Evolutionary conservation across 2,113 vertebrate species (phyloP), one percentile per base, ranked within the genome.

Genomic region (Parotia lawesii): DNA sequence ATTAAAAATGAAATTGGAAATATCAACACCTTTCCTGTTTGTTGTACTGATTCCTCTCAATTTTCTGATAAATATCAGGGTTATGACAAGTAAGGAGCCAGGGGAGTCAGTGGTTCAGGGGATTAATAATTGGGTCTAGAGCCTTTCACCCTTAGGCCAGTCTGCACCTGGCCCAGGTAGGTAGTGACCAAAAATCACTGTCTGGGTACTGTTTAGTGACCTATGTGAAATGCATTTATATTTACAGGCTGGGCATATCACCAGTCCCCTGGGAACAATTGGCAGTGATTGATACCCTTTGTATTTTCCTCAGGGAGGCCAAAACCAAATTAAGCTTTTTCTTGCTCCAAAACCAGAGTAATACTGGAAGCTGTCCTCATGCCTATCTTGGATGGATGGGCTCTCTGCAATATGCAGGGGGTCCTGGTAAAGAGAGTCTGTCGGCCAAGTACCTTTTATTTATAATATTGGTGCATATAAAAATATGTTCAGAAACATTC

Each of bases 1-100:
- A 96, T 96, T 96, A 96, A 96, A 94, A 96, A 89, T 70, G 23
- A 87, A 92, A 93, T 89, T 92, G 73, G 45, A 96, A 95, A 88
- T 95, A 90, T n/a, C 42, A 94, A 56, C 77, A 69, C 48, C 40
- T 76, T 87, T 86, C 85, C 64, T 94, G 33, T 92, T 88, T 87
- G 42, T 84, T 53, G 50, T 92, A 76, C 66, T 37, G 29, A 62
- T 86, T 57, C 38, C 54, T 96, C 90, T 81, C 69, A 67, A 56
- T 86, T 94, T 89, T 73, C 58, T 91, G 79, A 95, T 95, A 89
- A 92, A 71, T 95, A 58, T 29, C 47, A 28, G 19, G 3, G n/a
- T 77, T 50, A 45, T 47, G 69, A 61, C 38, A 93, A 82, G 64
- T 78, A 67, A 86, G 18, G 47, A 80, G 17, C 29, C 21, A 58